phyloP scores from a whole-genome alignment of 2,888 invertebrate genomes.

The Litoditis marina region DNA sequence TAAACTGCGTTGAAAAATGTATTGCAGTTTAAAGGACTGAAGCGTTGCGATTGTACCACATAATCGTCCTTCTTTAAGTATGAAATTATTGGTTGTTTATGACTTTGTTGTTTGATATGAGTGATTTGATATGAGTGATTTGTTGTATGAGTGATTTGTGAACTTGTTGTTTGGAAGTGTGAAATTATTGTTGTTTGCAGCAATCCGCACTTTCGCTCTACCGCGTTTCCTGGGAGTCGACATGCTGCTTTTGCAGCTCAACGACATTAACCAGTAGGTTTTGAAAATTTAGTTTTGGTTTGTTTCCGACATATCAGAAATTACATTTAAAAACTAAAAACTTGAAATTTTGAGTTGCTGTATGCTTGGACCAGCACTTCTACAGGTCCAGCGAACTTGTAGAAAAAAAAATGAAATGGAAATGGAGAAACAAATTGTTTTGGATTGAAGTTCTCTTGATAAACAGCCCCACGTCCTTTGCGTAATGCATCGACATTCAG shows the following conservation, averaged over 20 bases:
- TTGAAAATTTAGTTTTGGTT: neutral
- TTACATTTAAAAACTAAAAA: neutral
- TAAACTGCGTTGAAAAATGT: too few relatives aligned
- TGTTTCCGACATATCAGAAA: neutral
- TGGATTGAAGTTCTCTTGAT: too few relatives aligned
- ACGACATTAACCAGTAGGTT: constrained; percentile 27
- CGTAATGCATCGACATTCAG: too few relatives aligned
- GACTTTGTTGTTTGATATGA: neutral
- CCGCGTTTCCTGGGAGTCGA: constrained; percentile 42
- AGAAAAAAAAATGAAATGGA: too few relatives aligned
- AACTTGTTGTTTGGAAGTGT: neutral
- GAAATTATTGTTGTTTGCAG: neutral
- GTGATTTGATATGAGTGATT: neutral
- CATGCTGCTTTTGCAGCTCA: constrained; percentile 33
- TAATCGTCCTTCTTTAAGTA: too few relatives aligned
- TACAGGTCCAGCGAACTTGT: too few relatives aligned
- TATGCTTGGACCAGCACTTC: too few relatives aligned
- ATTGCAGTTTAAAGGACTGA: too few relatives aligned
- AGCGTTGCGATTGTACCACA: too few relatives aligned
- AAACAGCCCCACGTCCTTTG: too few relatives aligned
- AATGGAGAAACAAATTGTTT: too few relatives aligned
- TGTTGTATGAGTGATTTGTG: neutral
- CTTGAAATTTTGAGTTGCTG: too few relatives aligned
- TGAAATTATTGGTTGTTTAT: neutral
- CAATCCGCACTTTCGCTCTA: constrained; percentile 16